Evolutionary conservation across 2,797 vertebrate genomes (phyloP), one percentile per base, ranked within the genome.

Genomic region (Spondyliosoma cantharus): DNA sequence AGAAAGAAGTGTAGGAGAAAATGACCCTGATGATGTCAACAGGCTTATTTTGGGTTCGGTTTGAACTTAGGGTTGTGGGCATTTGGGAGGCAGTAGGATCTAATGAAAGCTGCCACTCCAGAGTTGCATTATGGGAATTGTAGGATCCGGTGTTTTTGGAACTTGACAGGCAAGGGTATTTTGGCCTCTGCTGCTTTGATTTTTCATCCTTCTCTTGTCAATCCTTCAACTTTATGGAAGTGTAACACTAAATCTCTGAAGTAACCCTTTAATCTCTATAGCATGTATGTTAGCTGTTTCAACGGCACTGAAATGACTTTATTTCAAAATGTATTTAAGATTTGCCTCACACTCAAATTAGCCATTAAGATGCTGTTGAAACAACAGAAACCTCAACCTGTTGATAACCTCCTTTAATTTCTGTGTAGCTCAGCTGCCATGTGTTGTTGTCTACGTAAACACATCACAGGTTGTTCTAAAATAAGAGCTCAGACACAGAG

Each of bases 401-500:
- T 46, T 63, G 37, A 46, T 54, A 46, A 46, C 16, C 20, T 20
- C 13, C 12, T 54, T 73, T n/a, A 5, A 29, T 59, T 37, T 67
- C 7, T n/a, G 17, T 29, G 53, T 25, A 37, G 65, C 59, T 57
- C 43, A 43, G 37, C 60, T 63, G 45, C 50, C 54, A 54, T 73
- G 56, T 64, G 52, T 57, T 76, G 20, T 29, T 43, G 48, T 64
- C 56, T 15, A 11, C 32, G 68, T 1, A 58, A 60, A 22, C n/a
- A 68, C 11, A 24, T 57, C 3, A 43, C 49, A 42, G 16, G 22
- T 5, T 17, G 15, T 54, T 54, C 24, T 43, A 59, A 76, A 73
- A 62, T 62, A 56, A 72, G 57, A 54, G 46, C 58, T 32, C 13
- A 17, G 49, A 74, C 20, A 63, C 49, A 4, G 29, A 74, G 61